A percentile compares a stretch with the other conserved stretches of the same genome.
Conservation (phyloP, 23 tunicate species). For the Ciona savignyi region DNA sequence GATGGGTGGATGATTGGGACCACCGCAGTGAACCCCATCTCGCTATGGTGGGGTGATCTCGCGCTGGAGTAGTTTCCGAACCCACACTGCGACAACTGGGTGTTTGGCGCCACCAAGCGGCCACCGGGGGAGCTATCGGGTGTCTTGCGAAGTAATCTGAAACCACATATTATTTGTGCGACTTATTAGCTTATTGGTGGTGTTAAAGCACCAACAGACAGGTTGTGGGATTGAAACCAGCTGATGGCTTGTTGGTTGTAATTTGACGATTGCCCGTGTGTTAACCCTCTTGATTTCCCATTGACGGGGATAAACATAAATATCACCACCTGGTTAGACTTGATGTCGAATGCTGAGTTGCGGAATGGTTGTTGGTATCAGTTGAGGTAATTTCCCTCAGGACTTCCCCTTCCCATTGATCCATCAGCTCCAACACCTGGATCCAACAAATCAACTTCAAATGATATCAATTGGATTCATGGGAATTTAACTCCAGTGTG, state of each 20-base stretch:
- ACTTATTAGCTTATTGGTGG: too few species aligned
- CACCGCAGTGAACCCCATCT: not conserved
- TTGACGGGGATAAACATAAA: not conserved
- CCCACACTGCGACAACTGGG: not conserved
- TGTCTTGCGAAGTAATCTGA: not conserved
- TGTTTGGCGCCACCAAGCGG: not conserved
- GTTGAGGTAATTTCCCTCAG: not conserved
- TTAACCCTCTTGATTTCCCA: not conserved
- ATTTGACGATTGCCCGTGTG: not conserved
- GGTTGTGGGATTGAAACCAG: too few species aligned
- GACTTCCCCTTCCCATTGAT: conserved; percentile 3
- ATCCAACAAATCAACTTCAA: too few species aligned
- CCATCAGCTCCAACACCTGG: conserved; percentile 27
- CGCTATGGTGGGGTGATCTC: not conserved
- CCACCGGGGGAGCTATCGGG: not conserved
- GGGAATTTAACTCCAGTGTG: too few species aligned
- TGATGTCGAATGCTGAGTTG: not conserved
- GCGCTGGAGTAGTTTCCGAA: not conserved
- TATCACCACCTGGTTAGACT: conserved; percentile 10
- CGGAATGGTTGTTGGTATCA: not conserved
- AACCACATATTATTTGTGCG: too few species aligned
- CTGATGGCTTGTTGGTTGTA: too few species aligned
- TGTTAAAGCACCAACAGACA: too few species aligned
- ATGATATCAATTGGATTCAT: too few species aligned
- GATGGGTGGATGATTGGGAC: not conserved